Evolutionary conservation across 2,113 vertebrate species (phyloP), one percentile per base, ranked within the genome.

Genomic region (Megaceryle maxima): DNA sequence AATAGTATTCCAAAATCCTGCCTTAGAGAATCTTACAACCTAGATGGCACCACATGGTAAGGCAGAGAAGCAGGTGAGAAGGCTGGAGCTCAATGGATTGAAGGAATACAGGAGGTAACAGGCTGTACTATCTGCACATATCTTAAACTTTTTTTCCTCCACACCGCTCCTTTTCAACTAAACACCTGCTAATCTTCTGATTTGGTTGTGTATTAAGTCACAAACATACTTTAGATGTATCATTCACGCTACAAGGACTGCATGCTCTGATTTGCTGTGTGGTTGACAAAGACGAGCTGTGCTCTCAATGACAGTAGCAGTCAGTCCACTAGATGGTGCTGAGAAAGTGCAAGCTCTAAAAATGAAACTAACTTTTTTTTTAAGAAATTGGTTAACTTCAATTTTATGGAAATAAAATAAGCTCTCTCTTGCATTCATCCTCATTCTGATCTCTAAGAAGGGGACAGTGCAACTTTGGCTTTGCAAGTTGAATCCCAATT

Each of bases 241-340:
- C 11, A 62, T 20, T 83, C 50, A 53, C 41, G 22, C 55, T 50
- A 0, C 10, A 70, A 92, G 20, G 77, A 37, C 28, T 20, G 11
- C 4, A 25, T 17, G 16, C 18, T 90, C 43, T n/a, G 9, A 35
- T 57, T 14, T 62, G 37, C 44, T 46, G 5, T 18, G 19, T 0
- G 37, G 7, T 25, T 56, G 77, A 55, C 0, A 0, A 53, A 83
- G 68, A 68, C 15, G 56, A 48, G 22, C 60, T 92, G 20, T 41
- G 84, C 92, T 66, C 73, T 77, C 75, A 37, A 17, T 21, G 20
- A 51, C 84, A 80, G 55, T 2, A 83, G 56, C 4, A 43, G 76
- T 93, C 31, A 9, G 51, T 84, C 98, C 98, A 97, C 97, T 97
- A 98, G 98, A 96, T 98, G 98, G 98, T 96, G 98, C 97, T 97